Evolutionary conservation across 2,888 invertebrate species (phyloP).

Genomic region (Hofmannophila pseudospretella): DNA sequence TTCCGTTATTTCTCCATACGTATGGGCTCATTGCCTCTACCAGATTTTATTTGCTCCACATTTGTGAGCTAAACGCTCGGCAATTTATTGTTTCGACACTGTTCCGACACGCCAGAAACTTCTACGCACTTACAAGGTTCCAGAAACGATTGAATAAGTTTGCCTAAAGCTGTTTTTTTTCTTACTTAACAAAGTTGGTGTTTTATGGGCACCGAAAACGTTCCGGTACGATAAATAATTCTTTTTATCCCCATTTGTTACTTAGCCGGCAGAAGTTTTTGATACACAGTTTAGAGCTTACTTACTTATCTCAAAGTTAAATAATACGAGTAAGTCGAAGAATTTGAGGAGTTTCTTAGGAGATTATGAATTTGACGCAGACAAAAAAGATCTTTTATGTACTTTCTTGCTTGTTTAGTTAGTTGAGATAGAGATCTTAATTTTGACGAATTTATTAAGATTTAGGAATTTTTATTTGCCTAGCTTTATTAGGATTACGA

Average conservation of each 20-base stretch:
- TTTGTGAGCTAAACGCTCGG: conserved; percentile 16
- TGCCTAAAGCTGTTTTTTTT: conserved; percentile 2
- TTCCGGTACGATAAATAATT: background rate
- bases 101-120: conserved; percentile 14
- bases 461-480: no score
- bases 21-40: conserved; percentile 17
- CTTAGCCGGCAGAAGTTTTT: background rate
- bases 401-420: no score
- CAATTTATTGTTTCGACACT: conserved; percentile 19
- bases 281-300: no score
- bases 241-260: background rate
- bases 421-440: no score
- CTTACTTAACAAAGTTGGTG: background rate
- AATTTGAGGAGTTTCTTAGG: no score
- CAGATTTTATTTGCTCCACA: conserved; percentile 19
- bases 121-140: conserved; percentile 7
- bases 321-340: no score
- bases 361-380: no score
- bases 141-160: conserved; percentile 13
- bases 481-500: no score
- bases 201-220: background rate
- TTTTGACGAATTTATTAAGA: no score
- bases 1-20: no score
- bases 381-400: no score
- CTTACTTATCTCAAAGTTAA: no score